These are phyloP conservation scores for Thaumatotibia leucotreta DNA, from an alignment of 1,140 invertebrate genomes.

Conservation along the genomic window DNA sequence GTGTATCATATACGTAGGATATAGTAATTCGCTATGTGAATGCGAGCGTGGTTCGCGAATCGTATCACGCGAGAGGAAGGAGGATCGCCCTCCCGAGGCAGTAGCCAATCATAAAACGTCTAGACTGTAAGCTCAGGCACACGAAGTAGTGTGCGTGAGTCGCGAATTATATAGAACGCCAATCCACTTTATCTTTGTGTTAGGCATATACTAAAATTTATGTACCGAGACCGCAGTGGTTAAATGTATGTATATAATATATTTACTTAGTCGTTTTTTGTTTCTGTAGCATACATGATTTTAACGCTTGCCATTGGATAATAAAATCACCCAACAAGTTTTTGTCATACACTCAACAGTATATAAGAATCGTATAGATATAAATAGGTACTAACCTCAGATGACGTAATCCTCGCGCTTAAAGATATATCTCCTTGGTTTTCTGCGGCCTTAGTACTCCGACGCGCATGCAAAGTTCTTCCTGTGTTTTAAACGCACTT, in stretches of 20 bases:
- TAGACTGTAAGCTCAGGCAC: conserved; percentile 40
- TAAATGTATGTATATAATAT: background rate
- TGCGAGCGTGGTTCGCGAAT: conserved; percentile 62
- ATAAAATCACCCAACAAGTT: background rate
- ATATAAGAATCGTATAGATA: background rate
- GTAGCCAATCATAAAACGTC: conserved; percentile 53
- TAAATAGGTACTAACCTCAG: background rate
- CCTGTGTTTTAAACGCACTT: conserved; percentile 23
- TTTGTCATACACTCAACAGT: background rate
- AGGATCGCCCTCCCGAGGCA: conserved; percentile 67
- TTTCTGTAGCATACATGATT: conserved; percentile 10
- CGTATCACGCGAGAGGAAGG: conserved; percentile 68
- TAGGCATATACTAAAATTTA: background rate
- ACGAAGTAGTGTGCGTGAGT: conserved; percentile 20
- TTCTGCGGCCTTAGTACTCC: conserved; percentile 44
- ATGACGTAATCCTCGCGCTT: background rate
- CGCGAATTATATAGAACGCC: conserved; percentile 64
- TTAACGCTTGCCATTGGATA: conserved; percentile 21
- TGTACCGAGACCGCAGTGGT: background rate
- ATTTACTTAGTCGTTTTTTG: background rate
- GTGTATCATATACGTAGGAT: conserved; percentile 46
- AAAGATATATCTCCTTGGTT: conserved; percentile 32
- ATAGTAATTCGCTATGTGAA: conserved; percentile 47
- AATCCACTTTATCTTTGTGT: conserved; percentile 21
- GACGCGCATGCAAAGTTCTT: conserved; percentile 45